Percentiles rank a stretch among this genome's conserved stretches.
Conservation (phyloP, 2,113 vertebrate genomes). For the Pelmatolapia mariae region DNA sequence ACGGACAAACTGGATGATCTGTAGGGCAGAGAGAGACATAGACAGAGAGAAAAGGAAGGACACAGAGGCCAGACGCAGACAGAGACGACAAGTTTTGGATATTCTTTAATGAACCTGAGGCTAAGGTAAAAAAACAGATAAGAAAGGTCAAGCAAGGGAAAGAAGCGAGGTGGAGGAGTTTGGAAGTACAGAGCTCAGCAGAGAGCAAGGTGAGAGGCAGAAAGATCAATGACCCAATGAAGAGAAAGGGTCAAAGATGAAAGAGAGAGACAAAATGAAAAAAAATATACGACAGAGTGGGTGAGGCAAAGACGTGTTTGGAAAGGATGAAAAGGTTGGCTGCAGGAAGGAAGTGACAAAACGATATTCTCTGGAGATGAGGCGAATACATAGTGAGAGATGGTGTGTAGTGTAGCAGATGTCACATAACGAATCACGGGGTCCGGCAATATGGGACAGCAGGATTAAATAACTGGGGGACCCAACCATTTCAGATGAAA, state of each 20-base stretch:
- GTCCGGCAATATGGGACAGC: not conserved
- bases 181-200: not conserved
- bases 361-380: slow-evolving; percentile 20
- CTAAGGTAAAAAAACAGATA: not conserved
- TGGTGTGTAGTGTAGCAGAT: not conserved
- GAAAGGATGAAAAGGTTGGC: slow-evolving; percentile 38
- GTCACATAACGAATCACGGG: not conserved
- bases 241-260: slow-evolving; percentile 46
- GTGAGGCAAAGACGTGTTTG: slow-evolving; percentile 15
- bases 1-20: slow-evolving; percentile 25
- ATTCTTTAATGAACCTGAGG: slow-evolving; percentile 15
- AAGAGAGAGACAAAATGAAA: not conserved
- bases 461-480: not conserved
- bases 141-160: slow-evolving; percentile 33
- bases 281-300: not conserved
- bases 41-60: not conserved
- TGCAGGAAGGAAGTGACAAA: slow-evolving; percentile 37
- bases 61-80: not conserved
- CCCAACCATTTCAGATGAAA: not conserved
- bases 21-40: slow-evolving; percentile 1
- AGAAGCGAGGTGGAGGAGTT: slow-evolving; percentile 7
- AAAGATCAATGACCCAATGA: slow-evolving; percentile 50
- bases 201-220: slow-evolving; percentile 24
- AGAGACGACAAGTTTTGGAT: slow-evolving; percentile 19
- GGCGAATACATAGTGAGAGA: slow-evolving; percentile 25